Base-by-base conservation (phyloP, 2,797 vertebrate genomes). In the Moxostoma hubbsi region DNA sequence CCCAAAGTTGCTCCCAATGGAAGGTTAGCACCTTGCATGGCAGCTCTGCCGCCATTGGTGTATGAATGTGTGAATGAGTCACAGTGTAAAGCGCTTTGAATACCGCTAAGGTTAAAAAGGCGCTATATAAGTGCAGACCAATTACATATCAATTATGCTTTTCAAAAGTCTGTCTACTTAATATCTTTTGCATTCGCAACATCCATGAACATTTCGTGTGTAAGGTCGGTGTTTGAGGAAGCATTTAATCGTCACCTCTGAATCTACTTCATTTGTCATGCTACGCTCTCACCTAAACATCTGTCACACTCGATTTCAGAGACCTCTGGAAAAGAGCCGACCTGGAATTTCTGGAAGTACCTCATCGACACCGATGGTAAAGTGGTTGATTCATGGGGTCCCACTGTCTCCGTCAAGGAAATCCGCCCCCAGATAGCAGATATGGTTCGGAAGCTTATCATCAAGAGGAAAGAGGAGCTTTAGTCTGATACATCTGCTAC, bases 291-390 rank as follows among this genome's bases (percentile, higher is more conserved):
- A 13, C 58, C 15, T 45, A 55, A 69, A 43, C 11, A 8, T 36
- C 5, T 18, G 5, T 51, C 51, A 24, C 15, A 43, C 6, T 49
- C 15, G 55, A 62, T 53, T 54, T 11, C 89, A 98, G 98, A 96
- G 18, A 89, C 92, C 8, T 95, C 95, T 70, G 94, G 94, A 74
- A 94, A 96, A 84, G 96, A 98, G 84, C 97, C 98, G 15, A 94
- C 96, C 84, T 99, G 98, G 97, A 99, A 99, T 85, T 99, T 99
- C 92, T 99, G 97, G 97, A 99, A 99, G 88, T 99, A 96, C 82
- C 92, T 99, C 0, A 89, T 99, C 8, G 94, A 95, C 46, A 91
- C 95, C 0, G 92, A 95, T 12, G 98, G 98, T 4, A 94, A 95
- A 70, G 96, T 94, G 53, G 91, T 96, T 49, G 94, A 95, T 6